Conservation (phyloP, 2,888 invertebrate genomes). For the Trichopoda pennipes region DNA sequence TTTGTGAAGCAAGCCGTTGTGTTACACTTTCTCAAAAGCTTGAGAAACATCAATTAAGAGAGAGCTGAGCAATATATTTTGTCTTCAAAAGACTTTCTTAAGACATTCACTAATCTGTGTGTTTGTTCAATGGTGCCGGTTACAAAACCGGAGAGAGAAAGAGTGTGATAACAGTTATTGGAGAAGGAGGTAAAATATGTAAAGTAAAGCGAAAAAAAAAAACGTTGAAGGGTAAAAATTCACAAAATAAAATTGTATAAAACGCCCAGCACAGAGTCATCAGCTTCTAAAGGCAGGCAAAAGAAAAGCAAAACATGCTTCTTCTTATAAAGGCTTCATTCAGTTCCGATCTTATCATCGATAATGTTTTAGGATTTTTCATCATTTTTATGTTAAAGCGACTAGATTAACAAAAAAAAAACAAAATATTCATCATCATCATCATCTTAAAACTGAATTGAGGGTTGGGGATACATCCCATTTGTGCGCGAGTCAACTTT, state of each 20-base stretch:
- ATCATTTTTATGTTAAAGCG: slow-evolving; percentile 27
- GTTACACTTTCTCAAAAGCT: too few relatives aligned
- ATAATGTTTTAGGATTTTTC: slow-evolving; percentile 52
- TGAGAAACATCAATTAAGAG: too few relatives aligned
- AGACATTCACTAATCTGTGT: too few relatives aligned
- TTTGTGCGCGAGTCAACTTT: too few relatives aligned
- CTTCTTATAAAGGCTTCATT: slow-evolving; percentile 43
- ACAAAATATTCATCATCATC: neutral
- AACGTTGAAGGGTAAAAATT: slow-evolving; percentile 21
- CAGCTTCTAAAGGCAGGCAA: slow-evolving; percentile 18
- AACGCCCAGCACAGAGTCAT: slow-evolving; percentile 26
- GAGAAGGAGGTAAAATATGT: neutral
- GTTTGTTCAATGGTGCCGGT: too few relatives aligned
- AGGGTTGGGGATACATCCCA: too few relatives aligned
- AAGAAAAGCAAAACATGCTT: neutral
- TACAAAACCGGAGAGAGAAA: neutral
- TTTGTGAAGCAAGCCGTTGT: too few relatives aligned
- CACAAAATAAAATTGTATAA: slow-evolving; percentile 26
- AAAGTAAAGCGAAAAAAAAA: slow-evolving; percentile 24
- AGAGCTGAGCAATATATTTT: too few relatives aligned
- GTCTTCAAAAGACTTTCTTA: too few relatives aligned
- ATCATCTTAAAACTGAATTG: too few relatives aligned
- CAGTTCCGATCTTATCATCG: slow-evolving; percentile 61
- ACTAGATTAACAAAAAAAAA: slow-evolving; percentile 27
- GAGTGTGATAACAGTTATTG: neutral